A percentile compares a stretch with the other conserved stretches of the same genome.
Conservation (phyloP, 2,888 invertebrate species). For the Diloba caeruleocephala region DNA sequence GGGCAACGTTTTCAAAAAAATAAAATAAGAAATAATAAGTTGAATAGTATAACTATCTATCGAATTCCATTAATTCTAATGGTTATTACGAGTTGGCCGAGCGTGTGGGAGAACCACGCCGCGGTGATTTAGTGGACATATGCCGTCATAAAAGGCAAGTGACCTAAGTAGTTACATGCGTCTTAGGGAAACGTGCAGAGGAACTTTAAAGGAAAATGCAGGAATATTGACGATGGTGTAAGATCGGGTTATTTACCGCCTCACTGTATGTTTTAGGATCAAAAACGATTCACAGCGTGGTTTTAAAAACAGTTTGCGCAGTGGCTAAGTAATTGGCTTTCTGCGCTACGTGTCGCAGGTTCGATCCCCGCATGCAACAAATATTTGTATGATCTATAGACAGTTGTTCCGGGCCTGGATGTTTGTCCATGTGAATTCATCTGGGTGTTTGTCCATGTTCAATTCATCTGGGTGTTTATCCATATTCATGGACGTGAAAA, state of each 20-base stretch:
- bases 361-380: no score
- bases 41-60: slow-evolving; percentile 14
- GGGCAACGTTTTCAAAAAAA: no score
- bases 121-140: slow-evolving; percentile 48
- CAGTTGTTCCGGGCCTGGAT: no score
- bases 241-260: background rate
- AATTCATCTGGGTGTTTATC: no score
- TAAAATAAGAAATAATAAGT: background rate
- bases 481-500: no score
- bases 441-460: no score
- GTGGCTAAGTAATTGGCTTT: no score
- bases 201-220: background rate
- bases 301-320: no score
- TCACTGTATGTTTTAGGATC: background rate
- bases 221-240: slow-evolving; percentile 3
- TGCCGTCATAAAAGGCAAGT: slow-evolving; percentile 31
- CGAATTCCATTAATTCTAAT: slow-evolving; percentile 12
- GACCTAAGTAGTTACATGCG: slow-evolving; percentile 22
- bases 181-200: background rate
- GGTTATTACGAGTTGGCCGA: slow-evolving; percentile 5
- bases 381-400: no score
- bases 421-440: no score
- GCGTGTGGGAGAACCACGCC: slow-evolving; percentile 18
- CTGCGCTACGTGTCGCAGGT: no score
- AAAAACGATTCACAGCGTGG: no score